Evolutionary conservation across 1,140 invertebrate species (phyloP).

Genomic region (Neodiprion pinetum): DNA sequence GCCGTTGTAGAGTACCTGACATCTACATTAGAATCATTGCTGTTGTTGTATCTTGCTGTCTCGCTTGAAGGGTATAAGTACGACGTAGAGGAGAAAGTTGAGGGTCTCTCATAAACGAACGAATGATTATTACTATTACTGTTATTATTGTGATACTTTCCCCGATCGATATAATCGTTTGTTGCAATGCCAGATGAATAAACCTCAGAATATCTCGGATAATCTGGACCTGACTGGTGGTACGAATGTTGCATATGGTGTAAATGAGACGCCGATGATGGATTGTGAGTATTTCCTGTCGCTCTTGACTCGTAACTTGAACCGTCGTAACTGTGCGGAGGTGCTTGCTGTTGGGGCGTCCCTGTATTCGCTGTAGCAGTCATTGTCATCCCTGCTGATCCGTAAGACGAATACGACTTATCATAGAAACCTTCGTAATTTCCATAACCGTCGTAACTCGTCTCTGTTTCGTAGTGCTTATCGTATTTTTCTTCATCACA

Average conservation of each 20-base stretch:
- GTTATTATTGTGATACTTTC: neutral
- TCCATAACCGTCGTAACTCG: neutral
- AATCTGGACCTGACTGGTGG: neutral
- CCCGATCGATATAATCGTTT: neutral
- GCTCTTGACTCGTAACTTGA: neutral
- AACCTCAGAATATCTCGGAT: neutral
- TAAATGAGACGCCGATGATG: too few species aligned
- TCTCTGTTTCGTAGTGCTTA: neutral
- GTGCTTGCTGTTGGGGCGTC: neutral
- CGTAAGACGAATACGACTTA: neutral
- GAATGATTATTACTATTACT: neutral
- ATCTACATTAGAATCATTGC: neutral
- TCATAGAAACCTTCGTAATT: neutral
- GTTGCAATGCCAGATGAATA: neutral
- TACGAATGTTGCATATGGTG: neutral
- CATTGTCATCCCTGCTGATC: neutral
- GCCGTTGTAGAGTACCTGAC: too few species aligned
- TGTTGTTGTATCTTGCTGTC: neutral
- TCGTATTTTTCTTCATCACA: slow-evolving; percentile 51
- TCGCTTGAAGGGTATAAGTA: neutral
- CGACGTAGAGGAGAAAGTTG: neutral
- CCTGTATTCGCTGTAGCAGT: neutral
- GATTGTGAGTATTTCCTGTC: neutral
- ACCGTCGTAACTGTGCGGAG: neutral
- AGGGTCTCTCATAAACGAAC: neutral